Evolutionary conservation across 2,797 vertebrate species (phyloP), one percentile per base, ranked within the genome.

Genomic region (Sebastes taczanowskii): DNA sequence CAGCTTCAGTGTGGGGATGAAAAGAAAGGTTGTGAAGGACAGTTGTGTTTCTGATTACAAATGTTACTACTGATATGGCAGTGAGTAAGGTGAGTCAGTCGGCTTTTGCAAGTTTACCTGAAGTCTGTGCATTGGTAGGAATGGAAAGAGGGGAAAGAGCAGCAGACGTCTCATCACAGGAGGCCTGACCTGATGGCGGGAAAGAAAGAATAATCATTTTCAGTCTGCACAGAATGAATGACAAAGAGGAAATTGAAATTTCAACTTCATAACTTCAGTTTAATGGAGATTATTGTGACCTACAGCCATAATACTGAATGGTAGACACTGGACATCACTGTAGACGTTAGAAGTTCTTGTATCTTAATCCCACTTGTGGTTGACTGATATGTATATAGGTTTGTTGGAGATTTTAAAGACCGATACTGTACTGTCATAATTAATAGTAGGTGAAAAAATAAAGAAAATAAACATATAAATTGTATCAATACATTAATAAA

Each of bases 41-140:
- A 10, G 32, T 11, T 60, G 55, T 25, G 23, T 56, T 25, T 25
- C 55, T 25, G 22, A 14, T 27, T 58, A 22, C 20, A 52, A 52
- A n/a, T 52, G 49, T 52, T 10, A 8, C 30, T 34, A 11, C 23
- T 38, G 32, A 62, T 30, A 30, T 22, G 42, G 38, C 38, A 38
- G 55, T 27, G 8, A 62, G 5, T 25, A 18, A 20, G 42, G 61
- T n/a, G 18, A 58, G 13, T 49, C 6, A 66, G 34, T 42, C 0
- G 4, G 7, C 8, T 75, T 61, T 55, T n/a, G 10, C 11, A 58
- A 20, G 18, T 71, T 77, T 85, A 93, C 89, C 89, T 83, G 52
- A 35, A 9, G 71, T 56, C 8, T 30, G 72, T 52, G 22, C 2
- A 34, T 60, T 35, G 38, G 70, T 18, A 30, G 83, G 6, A 25